Evolutionary conservation across 2,888 invertebrate species (phyloP), one percentile per base, ranked within the genome.

Genomic region (Leptothorax acervorum): DNA sequence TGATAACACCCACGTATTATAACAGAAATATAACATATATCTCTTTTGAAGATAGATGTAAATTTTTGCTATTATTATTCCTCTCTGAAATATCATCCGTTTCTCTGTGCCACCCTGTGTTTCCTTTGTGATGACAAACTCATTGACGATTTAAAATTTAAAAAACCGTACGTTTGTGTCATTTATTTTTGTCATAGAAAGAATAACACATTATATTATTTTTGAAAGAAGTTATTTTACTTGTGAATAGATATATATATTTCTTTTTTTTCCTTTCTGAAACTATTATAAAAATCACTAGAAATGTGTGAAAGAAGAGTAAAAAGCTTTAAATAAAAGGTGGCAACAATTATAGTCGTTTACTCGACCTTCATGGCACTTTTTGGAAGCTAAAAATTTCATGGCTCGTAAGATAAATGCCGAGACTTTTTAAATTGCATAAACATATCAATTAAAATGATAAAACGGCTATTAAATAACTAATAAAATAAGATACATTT

Each of bases 401-500:
- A 51, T 3, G 18, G 18, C 15, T 60, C 18, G 9, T 62, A 35
- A 62, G 9, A 35, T 15, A 68, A 68, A 48, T 68, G 2, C 0
- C 15, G 15, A 9, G 4, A 12, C 8, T 42, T 18, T 35, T 66
- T 31, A 18, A 15, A 12, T 45, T 60, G 18, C n/a, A 18, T n/a
- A 74, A 60, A 8, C 4, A 31, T 57, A 6, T 23, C 15, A 23
- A 48, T 23, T 23, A 28, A 60, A 6, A 31, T 45, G 42, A 57
- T 73, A 2, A 74, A 62, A 62, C 48, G 9, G 9, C 15, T 45
- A 74, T 31, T 45, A 45, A 57, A 57, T 73, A 60, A 42, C 42
- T 42, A 18, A 12, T 18, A 60, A 74, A 60, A 74, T 74, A 60
- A 57, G 28, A 57, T 57, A 57, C 8, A 39, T 15, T 71, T 55